These are phyloP conservation scores for Leptopterna dolabrata DNA, from an alignment of 2,888 invertebrate species.

Conservation along the genomic window DNA sequence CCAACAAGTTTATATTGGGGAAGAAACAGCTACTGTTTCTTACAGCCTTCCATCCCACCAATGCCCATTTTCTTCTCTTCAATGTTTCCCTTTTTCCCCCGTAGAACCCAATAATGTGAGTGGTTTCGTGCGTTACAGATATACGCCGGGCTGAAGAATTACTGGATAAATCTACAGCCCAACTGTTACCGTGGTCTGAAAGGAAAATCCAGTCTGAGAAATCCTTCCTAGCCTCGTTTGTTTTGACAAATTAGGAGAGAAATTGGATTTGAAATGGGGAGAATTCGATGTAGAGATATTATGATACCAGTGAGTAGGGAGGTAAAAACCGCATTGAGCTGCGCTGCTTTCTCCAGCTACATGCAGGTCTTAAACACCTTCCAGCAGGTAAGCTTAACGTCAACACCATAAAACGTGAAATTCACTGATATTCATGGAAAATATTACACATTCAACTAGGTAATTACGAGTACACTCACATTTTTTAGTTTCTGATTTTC, in stretches of 20 bases:
- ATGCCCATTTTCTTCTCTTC: neutral
- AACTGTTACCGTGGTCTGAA: neutral
- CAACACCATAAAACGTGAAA: too few relatives aligned
- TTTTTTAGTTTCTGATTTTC: too few relatives aligned
- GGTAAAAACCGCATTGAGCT: too few relatives aligned
- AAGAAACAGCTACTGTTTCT: conserved; percentile 1
- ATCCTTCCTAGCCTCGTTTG: neutral
- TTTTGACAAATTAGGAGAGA: neutral
- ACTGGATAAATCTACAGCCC: neutral
- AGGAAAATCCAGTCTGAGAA: neutral
- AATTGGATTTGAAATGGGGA: neutral
- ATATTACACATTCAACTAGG: too few relatives aligned
- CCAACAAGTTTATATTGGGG: neutral
- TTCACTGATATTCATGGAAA: too few relatives aligned
- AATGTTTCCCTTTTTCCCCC: neutral
- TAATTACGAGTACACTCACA: too few relatives aligned
- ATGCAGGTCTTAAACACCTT: too few relatives aligned
- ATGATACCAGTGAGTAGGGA: neutral
- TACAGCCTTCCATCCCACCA: neutral
- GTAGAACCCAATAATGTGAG: neutral
- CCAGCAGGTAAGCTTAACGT: too few relatives aligned
- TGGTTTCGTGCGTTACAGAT: neutral
- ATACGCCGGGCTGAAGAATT: neutral
- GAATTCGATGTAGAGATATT: neutral
- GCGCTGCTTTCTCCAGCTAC: too few relatives aligned